Base-by-base conservation (phyloP, 1,140 invertebrate species). In the Globodera ellingtonae region DNA sequence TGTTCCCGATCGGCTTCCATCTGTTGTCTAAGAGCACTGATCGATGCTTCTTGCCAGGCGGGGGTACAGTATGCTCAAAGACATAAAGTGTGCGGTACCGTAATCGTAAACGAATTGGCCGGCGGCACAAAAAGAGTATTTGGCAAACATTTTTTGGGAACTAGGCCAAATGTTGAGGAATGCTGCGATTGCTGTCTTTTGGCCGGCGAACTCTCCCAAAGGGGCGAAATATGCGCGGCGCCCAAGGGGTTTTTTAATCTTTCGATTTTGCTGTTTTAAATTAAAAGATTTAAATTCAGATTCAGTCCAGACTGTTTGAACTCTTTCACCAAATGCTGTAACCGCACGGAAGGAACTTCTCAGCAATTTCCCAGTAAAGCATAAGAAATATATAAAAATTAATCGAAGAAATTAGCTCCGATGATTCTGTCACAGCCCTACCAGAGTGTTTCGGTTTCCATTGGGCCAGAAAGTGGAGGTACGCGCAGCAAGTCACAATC, bases 141-240 rank as follows among this genome's bases (percentile, higher is more conserved):
- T 62, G 52, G 35, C 2, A 52, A 52, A 9, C 2, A 24, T 18
- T 62, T 62, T 10, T 18, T 62, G 13, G 18, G 18, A 15, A 62
- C 15, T 18, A n/a, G 6, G 56, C 10, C 18, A 52, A 47, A 35
- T 44, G 73, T 72, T 7, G 18, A 88, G 87, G 87, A 89, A 79
- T 89, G 87, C 65, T 89, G 87, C 75, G 87, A 89, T 69, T 89
- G 87, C 72, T 89, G 87, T 79, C 75, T 88, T 4, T 81, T 89
- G 10, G 87, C 88, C 44, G 84, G 86, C 79, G 88, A 89, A 15
- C 69, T 89, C 3, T 67, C 82, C 8, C 75, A 73, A 13, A 71
- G 75, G 59, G 81, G 83, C 18, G 85, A 89, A 65, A 72, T 78
- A 18, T 89, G 87, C 71, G 67, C 83, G 9, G 84, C 88, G 7